A percentile compares a stretch with the other conserved stretches of the same genome.
Evolutionary conservation across 2,797 vertebrate species (phyloP).

Genomic region (Anabacerthia variegaticeps): DNA sequence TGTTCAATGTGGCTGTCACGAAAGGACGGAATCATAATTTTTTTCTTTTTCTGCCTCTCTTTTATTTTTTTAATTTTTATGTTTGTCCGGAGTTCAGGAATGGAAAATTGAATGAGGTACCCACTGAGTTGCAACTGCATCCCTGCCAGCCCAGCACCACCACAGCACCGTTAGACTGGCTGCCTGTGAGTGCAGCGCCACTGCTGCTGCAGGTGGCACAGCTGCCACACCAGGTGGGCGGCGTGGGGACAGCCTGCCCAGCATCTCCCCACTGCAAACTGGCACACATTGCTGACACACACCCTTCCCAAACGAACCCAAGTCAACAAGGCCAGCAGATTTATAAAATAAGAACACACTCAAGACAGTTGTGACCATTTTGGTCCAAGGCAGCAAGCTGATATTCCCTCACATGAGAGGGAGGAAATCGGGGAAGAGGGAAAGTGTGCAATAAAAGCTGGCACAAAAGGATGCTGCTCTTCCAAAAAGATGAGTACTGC

Average conservation of each 20-base stretch:
- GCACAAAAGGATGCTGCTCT: not conserved
- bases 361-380: not conserved
- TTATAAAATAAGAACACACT: not conserved
- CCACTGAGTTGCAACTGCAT: not conserved
- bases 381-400: not conserved
- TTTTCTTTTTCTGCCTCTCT: not conserved
- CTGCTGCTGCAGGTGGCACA: not conserved
- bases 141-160: not conserved
- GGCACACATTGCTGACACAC: accelerated
- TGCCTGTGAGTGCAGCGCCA: not conserved
- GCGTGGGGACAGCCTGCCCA: not conserved
- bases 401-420: not conserved
- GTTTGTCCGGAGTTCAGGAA: not conserved
- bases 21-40: not conserved
- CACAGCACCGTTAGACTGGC: accelerated
- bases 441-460: not conserved
- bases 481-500: not conserved
- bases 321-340: not conserved
- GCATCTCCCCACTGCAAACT: not conserved
- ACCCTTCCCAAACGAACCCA: not conserved
- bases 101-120: not conserved
- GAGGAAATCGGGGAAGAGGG: not conserved
- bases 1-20: not conserved
- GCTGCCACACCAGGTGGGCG: accelerated
- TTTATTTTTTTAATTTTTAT: not conserved